Conservation (phyloP, 2,797 vertebrate genomes). For the Enteromius argenteus region DNA sequence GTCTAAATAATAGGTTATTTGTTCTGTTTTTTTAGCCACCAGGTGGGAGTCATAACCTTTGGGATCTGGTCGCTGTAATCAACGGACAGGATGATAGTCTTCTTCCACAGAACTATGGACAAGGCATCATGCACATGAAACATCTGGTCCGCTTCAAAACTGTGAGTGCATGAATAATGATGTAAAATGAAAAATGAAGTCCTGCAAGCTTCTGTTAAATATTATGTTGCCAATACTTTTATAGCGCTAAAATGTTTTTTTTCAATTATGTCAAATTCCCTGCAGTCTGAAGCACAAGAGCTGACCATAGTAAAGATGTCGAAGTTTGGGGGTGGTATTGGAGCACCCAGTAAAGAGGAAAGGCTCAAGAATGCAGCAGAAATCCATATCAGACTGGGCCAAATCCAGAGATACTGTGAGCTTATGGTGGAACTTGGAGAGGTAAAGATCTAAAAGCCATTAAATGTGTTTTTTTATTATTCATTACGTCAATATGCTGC, state of each 20-base stretch:
- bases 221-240: background rate
- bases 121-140: slow-evolving; percentile 96
- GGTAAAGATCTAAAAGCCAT: slow-evolving; percentile 72
- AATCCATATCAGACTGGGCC: slow-evolving; percentile 92
- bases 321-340: slow-evolving; percentile 94
- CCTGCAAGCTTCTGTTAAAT: background rate
- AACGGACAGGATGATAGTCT: slow-evolving; percentile 94
- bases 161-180: slow-evolving; percentile 74
- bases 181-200: background rate
- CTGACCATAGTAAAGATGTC: slow-evolving; percentile 97
- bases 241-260: background rate
- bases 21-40: slow-evolving; percentile 80
- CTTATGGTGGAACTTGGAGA: slow-evolving; percentile 98
- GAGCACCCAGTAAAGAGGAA: slow-evolving; percentile 93
- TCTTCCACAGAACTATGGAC: slow-evolving; percentile 90
- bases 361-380: slow-evolving; percentile 93
- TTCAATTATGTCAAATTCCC: background rate
- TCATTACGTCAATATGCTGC: background rate
- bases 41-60: slow-evolving; percentile 94
- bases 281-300: slow-evolving; percentile 95
- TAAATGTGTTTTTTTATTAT: background rate
- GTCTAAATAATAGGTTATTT: background rate
- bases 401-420: slow-evolving; percentile 96
- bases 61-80: slow-evolving; percentile 93
- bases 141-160: slow-evolving; percentile 93